Evolutionary conservation across 2,888 invertebrate species (phyloP), one percentile per base, ranked within the genome.

Genomic region (Nemoura dubitans): DNA sequence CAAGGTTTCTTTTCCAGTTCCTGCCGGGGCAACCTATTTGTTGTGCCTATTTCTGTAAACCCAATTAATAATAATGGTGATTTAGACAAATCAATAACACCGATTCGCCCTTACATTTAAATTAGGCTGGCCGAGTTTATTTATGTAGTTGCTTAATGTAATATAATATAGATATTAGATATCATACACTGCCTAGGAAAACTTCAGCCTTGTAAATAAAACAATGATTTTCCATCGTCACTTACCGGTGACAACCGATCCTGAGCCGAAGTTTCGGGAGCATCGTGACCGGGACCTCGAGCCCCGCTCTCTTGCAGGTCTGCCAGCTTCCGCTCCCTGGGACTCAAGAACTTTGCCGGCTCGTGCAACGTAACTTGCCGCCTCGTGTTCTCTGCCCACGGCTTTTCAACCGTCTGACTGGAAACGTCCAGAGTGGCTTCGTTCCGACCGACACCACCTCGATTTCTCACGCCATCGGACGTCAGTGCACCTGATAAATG

Each of bases 251-350:
- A 59, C 21, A 21, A 7, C 2, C 21, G 6, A 14, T 59, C 21
- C 59, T 21, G 59, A 59, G 59, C 16, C 10, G 21, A 59, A 3
- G 21, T 1, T 2, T 59, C 59, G 2, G 59, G 2, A 10, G 6
- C 10, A 21, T 21, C 14, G 2, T 16, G 2, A 21, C n/a, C 81
- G 16, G 76, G 76, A 85, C 29, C 16, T 21, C 6, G 1, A 14
- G 42, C 25, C 5, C 42, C 76, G 78, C 85, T 77, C 28, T 85
- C 84, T 42, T 85, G 43, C 25, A 87, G 84, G 30, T 86, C 87
- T 30, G 86, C 87, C 86, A 87, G 26, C 80, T 87, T 87, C 27
- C 86, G 27, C 27, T 87, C 86, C 25, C 87, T 25, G 0, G 87
- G 86, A 80, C 84, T 87, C 36, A 86, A 28, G 80, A 77, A 36